Evolutionary conservation across 2,113 vertebrate genomes (phyloP).

Genomic region (Sceloporus undulatus): DNA sequence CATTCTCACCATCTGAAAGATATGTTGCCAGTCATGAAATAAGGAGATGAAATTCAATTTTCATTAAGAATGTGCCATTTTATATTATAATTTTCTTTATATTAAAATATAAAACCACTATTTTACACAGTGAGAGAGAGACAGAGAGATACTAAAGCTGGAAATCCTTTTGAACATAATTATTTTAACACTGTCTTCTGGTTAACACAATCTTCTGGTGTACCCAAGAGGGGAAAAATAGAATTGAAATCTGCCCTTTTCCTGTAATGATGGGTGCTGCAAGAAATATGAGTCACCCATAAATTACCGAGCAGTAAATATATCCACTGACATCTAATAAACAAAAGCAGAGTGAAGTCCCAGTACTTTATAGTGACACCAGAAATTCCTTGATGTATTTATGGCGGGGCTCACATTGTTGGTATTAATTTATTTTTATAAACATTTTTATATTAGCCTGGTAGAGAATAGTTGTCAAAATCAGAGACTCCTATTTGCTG

Average conservation of each 20-base stretch:
- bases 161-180: slow-evolving; percentile 24
- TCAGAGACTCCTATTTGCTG: slow-evolving; percentile 37
- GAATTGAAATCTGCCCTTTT: slow-evolving; percentile 68
- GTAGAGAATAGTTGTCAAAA: slow-evolving; percentile 46
- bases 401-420: slow-evolving; percentile 60
- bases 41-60: background rate
- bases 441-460: slow-evolving; percentile 61
- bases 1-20: too few species aligned
- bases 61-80: background rate
- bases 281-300: slow-evolving; percentile 75
- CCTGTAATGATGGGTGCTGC: slow-evolving; percentile 55
- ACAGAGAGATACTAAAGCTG: background rate
- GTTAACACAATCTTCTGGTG: slow-evolving; percentile 25
- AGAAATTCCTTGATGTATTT: slow-evolving; percentile 74
- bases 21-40: background rate
- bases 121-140: too few species aligned
- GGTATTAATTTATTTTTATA: slow-evolving; percentile 50
- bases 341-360: slow-evolving; percentile 69
- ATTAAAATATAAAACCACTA: background rate
- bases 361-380: slow-evolving; percentile 71
- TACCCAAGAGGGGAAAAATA: slow-evolving; percentile 54
- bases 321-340: slow-evolving; percentile 75
- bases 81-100: background rate
- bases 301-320: slow-evolving; percentile 77
- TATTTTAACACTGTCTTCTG: slow-evolving; percentile 38